Percentiles rank a stretch among this genome's conserved stretches.
Evolutionary conservation across 2,113 vertebrate species (phyloP).

Genomic region (Macrotis lagotis): DNA sequence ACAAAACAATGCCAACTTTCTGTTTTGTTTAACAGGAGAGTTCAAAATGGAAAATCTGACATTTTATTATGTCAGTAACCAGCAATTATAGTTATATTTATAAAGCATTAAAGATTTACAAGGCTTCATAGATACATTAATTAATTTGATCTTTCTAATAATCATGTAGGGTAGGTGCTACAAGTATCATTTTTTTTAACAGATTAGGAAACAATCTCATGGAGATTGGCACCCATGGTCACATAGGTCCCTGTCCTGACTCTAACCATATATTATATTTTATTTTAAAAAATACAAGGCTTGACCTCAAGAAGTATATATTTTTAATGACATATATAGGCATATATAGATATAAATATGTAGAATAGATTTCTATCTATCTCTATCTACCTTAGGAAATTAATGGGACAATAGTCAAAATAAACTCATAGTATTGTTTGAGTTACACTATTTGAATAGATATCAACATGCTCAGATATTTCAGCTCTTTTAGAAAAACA

Average conservation of each 20-base stretch:
- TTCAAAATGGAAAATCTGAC: background rate
- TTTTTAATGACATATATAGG: background rate
- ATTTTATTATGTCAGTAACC: background rate
- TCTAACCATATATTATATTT: background rate
- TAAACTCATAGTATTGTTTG: background rate
- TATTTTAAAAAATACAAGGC: background rate
- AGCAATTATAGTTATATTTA: background rate
- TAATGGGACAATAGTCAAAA: background rate
- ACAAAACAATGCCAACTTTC: background rate
- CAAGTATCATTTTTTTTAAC: background rate
- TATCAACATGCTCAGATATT: constrained; percentile 48
- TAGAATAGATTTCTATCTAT: background rate
- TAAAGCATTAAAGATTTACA: background rate
- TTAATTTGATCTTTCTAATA: background rate
- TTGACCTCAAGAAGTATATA: background rate
- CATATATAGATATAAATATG: background rate
- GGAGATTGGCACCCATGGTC: background rate
- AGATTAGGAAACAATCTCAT: background rate
- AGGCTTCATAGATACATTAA: background rate
- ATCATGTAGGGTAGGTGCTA: background rate
- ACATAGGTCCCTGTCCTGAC: background rate
- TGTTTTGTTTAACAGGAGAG: background rate
- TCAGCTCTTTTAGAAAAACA: constrained; percentile 52
- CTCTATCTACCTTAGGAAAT: background rate
- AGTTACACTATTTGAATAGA: constrained; percentile 26